Evolutionary conservation across 2,888 invertebrate genomes (phyloP), one percentile per base, ranked within the genome.

Genomic region (Stenotaenia linearis): DNA sequence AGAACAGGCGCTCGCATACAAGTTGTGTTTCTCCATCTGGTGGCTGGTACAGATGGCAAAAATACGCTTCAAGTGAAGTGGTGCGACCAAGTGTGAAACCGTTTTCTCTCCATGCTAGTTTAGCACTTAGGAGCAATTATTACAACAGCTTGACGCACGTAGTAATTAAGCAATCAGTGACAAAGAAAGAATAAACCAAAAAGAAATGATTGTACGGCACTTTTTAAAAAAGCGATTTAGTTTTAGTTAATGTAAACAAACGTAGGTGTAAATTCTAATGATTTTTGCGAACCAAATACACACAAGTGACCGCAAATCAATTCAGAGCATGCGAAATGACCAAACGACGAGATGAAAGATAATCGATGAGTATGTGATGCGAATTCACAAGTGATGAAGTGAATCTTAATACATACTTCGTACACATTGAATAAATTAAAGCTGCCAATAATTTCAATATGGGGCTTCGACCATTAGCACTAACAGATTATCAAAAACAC

Each of bases 1-100:
- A 9, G 32, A 9, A 15, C 69, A 69, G 69, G 25, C 69, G 15
- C 25, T 28, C 28, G 15, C 12, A 28, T 69, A 69, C 25, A 69
- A 28, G 69, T 69, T 69, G 25, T 28, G 25, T 28, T 69, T 69
- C 69, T 69, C 69, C 69, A 69, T 69, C 69, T 69, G 69, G 69
- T 69, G 69, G 69, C 28, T 69, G 69, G 69, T 69, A 10, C 69
- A 69, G 69, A 69, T 69, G 69, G 69, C 28, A 28, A 69, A 69
- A 69, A 69, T 69, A 69, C 69, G 69, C 69, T 69, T 28, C 28
- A 69, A 69, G 69, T 69, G 69, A 69, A 69, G 69, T 69, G 69
- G 69, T 69, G 69, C 69, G 69, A 28, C 69, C 69, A 69, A 69
- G 69, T 69, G 69, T 69, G 69, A 69, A 69, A 69, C 25, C 25